These are phyloP conservation scores for Heliconius ethilla DNA, from an alignment of 2,888 invertebrate genomes.

Conservation along the genomic window DNA sequence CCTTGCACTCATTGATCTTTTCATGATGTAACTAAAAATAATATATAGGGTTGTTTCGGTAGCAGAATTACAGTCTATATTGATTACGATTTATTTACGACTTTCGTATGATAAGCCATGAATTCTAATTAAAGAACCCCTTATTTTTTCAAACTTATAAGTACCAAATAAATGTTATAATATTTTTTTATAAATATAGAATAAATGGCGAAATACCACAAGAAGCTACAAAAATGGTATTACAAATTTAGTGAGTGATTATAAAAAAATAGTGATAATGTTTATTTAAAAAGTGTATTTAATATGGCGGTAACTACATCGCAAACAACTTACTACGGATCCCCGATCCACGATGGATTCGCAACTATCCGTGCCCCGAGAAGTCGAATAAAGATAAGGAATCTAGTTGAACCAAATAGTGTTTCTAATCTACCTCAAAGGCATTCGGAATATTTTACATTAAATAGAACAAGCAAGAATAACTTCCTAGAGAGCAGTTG, in stretches of 20 bases:
- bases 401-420: constrained; percentile 73
- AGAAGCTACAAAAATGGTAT: background rate
- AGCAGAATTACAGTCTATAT: background rate
- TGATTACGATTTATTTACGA: constrained; percentile 23
- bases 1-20: constrained; percentile 41
- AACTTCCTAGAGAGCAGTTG: constrained; percentile 71
- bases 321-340: constrained; percentile 68
- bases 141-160: background rate
- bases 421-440: constrained; percentile 74
- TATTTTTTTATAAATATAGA: background rate
- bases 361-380: constrained; percentile 89
- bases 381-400: constrained; percentile 77
- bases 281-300: constrained; percentile 24
- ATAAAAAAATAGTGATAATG: constrained; percentile 20
- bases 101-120: constrained; percentile 4
- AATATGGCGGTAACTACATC: constrained; percentile 74
- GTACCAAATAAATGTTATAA: constrained; percentile 13
- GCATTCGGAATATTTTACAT: constrained; percentile 78
- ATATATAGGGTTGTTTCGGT: background rate
- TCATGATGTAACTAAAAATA: constrained; percentile 41
- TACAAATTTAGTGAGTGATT: background rate
- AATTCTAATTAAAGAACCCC: background rate
- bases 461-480: constrained; percentile 73
- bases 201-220: background rate
- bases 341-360: constrained; percentile 91